Conservation (phyloP, 2,797 vertebrate species). For the Oreochromis mossambicus region DNA sequence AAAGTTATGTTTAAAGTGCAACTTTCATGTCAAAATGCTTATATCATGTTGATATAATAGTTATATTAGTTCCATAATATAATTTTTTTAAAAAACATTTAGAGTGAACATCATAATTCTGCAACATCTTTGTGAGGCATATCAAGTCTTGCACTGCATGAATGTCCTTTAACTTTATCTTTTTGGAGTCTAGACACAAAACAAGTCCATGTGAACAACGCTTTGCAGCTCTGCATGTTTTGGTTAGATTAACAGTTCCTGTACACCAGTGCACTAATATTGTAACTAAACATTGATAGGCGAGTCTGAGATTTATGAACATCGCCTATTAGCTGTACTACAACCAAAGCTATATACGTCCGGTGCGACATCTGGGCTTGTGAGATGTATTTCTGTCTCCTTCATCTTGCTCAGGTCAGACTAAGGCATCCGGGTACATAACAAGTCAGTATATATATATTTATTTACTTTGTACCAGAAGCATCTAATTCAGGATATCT, state of each 20-base stretch:
- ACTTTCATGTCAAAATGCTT: background rate
- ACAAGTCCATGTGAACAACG: background rate
- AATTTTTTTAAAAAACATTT: background rate
- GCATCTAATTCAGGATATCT: background rate
- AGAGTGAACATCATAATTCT: background rate
- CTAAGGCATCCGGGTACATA: background rate
- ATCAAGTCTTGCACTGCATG: no score
- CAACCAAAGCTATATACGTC: background rate
- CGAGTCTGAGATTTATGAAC: background rate
- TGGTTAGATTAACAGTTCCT: background rate
- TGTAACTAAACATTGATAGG: background rate
- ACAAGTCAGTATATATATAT: background rate
- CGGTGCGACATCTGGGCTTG: background rate
- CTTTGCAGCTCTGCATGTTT: background rate
- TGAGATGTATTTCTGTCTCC: background rate
- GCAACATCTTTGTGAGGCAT: background rate
- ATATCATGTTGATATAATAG: background rate
- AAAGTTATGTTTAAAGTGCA: background rate
- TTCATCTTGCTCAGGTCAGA: background rate
- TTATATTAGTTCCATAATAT: background rate
- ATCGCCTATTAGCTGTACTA: background rate
- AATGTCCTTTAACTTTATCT: background rate
- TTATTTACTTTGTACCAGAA: background rate
- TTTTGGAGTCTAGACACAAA: background rate
- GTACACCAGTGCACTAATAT: background rate